These are phyloP conservation scores for Portunus trituberculatus DNA, from an alignment of 1,140 invertebrate genomes.

Conservation along the genomic window DNA sequence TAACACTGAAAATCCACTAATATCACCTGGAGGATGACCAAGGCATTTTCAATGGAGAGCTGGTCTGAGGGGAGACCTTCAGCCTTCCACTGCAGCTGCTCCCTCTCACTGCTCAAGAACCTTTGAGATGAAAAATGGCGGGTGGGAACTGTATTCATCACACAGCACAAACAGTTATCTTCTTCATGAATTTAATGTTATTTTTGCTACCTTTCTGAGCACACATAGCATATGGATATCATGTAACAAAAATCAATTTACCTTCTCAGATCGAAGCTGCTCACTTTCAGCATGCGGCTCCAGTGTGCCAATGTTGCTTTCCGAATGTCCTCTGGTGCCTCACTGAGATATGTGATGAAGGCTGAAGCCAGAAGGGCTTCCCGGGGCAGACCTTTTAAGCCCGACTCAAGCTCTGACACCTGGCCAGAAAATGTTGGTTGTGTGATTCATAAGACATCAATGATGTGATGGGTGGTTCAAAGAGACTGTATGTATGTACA, in stretches of 20 bases:
- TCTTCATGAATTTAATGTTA: no score
- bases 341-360: conserved; percentile 89
- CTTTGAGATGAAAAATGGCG: conserved; percentile 55
- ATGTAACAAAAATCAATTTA: conserved; percentile 71
- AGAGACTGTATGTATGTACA: no score
- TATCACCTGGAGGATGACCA: conserved; percentile 87
- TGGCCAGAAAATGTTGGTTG: background rate
- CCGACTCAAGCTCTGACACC: conserved; percentile 83
- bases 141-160: no score
- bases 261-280: conserved; percentile 85
- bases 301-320: conserved; percentile 84
- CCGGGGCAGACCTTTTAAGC: conserved; percentile 84
- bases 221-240: background rate
- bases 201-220: background rate
- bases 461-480: no score
- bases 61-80: conserved; percentile 91
- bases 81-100: conserved; percentile 91
- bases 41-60: conserved; percentile 90
- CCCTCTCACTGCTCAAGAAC: conserved; percentile 83
- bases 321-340: conserved; percentile 86
- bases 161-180: no score
- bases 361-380: conserved; percentile 87
- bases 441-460: background rate
- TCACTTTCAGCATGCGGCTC: conserved; percentile 82
- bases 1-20: background rate